phyloP scores from a whole-genome alignment of 2,113 vertebrate genomes.

The Protobothrops mucrosquamatus region DNA sequence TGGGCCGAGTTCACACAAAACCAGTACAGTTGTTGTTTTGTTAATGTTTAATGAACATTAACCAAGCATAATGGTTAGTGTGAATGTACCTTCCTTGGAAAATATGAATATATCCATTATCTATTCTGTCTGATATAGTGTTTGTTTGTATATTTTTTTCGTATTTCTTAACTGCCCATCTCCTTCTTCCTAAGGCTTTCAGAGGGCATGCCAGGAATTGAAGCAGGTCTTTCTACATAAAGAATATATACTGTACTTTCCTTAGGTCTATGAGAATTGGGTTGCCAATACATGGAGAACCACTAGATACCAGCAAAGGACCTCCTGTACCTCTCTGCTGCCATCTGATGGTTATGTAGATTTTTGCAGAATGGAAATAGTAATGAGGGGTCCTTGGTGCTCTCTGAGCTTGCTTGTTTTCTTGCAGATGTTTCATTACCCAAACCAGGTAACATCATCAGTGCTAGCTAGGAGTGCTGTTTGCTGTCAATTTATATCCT shows the following conservation, averaged over 20 bases:
- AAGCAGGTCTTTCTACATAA: neutral
- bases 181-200: neutral
- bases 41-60: neutral
- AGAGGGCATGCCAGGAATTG: neutral
- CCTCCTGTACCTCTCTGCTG: neutral
- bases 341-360: neutral
- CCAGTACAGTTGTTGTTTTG: neutral
- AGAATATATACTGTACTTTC: neutral
- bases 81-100: neutral
- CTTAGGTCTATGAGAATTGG: neutral
- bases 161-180: neutral
- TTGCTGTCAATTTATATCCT: no score
- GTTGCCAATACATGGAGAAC: neutral
- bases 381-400: no score
- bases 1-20: neutral
- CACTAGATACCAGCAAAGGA: neutral
- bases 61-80: neutral
- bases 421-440: no score
- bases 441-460: no score
- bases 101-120: neutral
- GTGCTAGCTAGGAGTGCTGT: no score
- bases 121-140: neutral
- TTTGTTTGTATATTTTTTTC: neutral
- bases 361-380: neutral
- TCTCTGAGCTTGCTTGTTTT: no score